Evolutionary conservation across 1,140 invertebrate species (phyloP).

Genomic region (Hormaphis cornu): DNA sequence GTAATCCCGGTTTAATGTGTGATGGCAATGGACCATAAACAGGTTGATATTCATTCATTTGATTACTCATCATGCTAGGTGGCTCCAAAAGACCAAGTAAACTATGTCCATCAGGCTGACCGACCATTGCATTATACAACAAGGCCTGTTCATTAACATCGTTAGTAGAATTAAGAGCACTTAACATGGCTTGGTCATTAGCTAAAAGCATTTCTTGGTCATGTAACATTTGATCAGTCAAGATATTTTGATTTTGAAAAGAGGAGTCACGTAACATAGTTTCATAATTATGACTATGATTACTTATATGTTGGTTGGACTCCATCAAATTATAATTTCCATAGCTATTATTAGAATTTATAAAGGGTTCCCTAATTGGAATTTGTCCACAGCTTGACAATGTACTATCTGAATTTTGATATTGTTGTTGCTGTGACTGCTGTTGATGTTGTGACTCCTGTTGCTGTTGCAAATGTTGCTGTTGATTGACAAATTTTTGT

Average conservation of each 20-base stretch:
- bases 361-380: neutral
- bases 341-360: neutral
- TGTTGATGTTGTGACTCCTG: neutral
- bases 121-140: slow-evolving; percentile 25
- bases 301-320: neutral
- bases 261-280: neutral
- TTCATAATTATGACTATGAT: slow-evolving; percentile 19
- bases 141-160: slow-evolving; percentile 19
- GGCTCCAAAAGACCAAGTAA: slow-evolving; percentile 21
- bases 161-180: slow-evolving; percentile 14
- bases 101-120: slow-evolving; percentile 16
- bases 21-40: slow-evolving; percentile 13
- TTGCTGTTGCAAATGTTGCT: neutral
- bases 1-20: slow-evolving; percentile 29
- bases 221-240: slow-evolving; percentile 20
- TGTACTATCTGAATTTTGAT: slow-evolving; percentile 13
- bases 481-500: slow-evolving; percentile 12
- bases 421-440: neutral
- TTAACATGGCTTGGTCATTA: slow-evolving; percentile 27
- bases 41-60: slow-evolving; percentile 23
- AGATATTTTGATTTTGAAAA: slow-evolving; percentile 24
- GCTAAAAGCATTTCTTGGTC: slow-evolving; percentile 26
- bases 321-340: slow-evolving; percentile 8
- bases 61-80: slow-evolving; percentile 1
- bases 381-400: neutral